Conservation (phyloP, 1,140 invertebrate genomes). For the Lepidurus apus region DNA sequence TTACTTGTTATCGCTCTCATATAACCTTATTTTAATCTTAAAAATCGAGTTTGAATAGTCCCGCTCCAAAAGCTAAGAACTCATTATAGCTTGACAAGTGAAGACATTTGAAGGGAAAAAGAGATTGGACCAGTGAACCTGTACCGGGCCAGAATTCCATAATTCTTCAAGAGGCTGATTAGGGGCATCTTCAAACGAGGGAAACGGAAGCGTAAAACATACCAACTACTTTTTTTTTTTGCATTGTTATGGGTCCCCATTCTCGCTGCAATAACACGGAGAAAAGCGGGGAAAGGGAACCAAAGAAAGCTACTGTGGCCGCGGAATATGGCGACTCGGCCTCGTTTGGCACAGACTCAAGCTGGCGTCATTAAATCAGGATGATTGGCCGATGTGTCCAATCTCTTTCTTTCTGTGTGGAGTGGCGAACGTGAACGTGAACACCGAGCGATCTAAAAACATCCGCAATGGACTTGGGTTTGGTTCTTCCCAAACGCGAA, state of each 20-base stretch:
- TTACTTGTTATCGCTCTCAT: no score
- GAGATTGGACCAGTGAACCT: neutral
- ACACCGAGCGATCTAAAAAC: neutral
- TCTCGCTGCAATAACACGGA: neutral
- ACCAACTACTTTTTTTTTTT: neutral
- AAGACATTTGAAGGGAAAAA: no score
- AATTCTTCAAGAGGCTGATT: neutral
- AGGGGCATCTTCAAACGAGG: neutral
- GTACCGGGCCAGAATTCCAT: neutral
- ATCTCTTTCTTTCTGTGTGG: constrained; percentile 8
- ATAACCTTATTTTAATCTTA: no score
- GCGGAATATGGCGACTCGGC: constrained; percentile 3
- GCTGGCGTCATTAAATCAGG: constrained; percentile 18
- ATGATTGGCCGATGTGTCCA: constrained; percentile 21
- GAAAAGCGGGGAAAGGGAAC: neutral
- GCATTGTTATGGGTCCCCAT: neutral
- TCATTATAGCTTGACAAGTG: no score
- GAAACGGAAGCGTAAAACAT: neutral
- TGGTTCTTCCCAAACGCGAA: neutral
- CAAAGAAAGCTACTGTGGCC: neutral
- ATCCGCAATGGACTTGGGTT: neutral
- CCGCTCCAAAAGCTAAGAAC: no score
- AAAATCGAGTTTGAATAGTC: no score
- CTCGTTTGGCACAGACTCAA: constrained; percentile 21
- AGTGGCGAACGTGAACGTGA: constrained; percentile 1